Base-by-base conservation (phyloP, 2,113 vertebrate species). In the Herpetotheres cachinnans region DNA sequence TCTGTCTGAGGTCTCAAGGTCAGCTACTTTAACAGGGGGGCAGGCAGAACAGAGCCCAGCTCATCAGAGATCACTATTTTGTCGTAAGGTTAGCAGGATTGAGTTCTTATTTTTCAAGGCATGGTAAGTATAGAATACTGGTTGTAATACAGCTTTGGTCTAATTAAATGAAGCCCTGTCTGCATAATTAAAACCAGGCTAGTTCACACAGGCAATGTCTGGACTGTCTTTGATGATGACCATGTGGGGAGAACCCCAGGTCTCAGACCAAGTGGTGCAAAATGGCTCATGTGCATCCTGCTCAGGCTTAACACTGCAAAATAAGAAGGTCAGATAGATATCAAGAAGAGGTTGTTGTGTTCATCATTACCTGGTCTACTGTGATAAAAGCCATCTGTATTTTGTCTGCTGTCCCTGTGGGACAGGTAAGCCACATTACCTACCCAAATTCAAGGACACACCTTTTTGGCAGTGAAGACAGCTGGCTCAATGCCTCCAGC, bases 171-270 rank as follows among this genome's bases (percentile, higher is more conserved):
- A 36, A 82, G 15, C 42, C 32, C 29, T 36, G 2, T 40, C 79
- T 82, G 26, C 12, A 2, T 56, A 26, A 77, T 16, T 42, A 32
- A 72, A 91, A 56, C 15, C 36, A 52, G 46, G 3, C 20, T 22
- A 1, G 40, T 40, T 73, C 66, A n/a, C 19, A 1, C 27, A 24
- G 70, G 54, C 26, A 5, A 11, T 10, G 21, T n/a, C 59, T 54
- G 59, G 30, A 32, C 47, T 74, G 15, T 20, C 20, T 79, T 26
- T 44, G 20, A 7, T 34, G 44, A 38, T 22, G 26, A 47, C 29
- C 58, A 15, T 1, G 0, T 54, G 44, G 11, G 16, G 20, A 79
- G 30, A 54, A 27, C 24, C 24, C 16, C 1, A 1, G 9, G 26
- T 46, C 36, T 77, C 47, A 54, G 30, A 42, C 34, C 47, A 54